Evolutionary conservation across 35 echinoderm and acorn worm species (phyloP).

Genomic region (Holothuria glaberrima): DNA sequence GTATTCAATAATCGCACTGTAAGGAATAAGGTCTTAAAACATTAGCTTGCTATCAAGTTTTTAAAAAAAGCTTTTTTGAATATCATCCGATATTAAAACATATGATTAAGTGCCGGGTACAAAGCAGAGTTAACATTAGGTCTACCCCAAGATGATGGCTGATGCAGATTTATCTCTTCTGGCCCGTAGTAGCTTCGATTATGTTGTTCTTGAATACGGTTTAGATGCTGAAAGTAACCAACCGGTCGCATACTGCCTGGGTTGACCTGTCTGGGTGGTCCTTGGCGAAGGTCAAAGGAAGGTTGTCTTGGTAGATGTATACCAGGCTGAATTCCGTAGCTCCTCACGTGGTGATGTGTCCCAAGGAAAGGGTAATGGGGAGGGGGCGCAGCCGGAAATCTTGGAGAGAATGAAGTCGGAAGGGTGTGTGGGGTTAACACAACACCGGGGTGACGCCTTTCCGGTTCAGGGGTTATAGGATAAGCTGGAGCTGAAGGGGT

Average conservation of each 20-base stretch:
- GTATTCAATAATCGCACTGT: no score
- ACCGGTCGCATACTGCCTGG: background rate
- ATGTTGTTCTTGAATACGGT: background rate
- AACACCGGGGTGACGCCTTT: background rate
- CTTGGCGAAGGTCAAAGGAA: background rate
- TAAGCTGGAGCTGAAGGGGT: background rate
- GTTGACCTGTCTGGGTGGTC: background rate
- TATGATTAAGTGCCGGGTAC: no score
- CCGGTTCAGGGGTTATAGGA: background rate
- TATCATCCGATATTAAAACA: no score
- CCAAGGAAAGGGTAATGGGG: background rate
- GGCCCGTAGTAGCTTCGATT: background rate
- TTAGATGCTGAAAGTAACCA: background rate
- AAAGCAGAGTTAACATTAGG: no score
- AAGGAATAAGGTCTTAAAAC: no score
- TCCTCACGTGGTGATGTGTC: background rate
- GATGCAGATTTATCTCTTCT: no score
- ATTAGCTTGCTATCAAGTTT: no score
- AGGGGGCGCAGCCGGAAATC: background rate
- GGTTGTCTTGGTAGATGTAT: background rate
- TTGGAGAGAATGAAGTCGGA: no score
- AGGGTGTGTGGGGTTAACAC: no score
- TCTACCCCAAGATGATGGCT: no score
- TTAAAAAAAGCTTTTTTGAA: no score
- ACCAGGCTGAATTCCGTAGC: slow-evolving; percentile 21